A percentile compares a stretch with the other conserved stretches of the same genome.
Conservation (phyloP, 2,888 invertebrate genomes). For the Noctua pronuba region DNA sequence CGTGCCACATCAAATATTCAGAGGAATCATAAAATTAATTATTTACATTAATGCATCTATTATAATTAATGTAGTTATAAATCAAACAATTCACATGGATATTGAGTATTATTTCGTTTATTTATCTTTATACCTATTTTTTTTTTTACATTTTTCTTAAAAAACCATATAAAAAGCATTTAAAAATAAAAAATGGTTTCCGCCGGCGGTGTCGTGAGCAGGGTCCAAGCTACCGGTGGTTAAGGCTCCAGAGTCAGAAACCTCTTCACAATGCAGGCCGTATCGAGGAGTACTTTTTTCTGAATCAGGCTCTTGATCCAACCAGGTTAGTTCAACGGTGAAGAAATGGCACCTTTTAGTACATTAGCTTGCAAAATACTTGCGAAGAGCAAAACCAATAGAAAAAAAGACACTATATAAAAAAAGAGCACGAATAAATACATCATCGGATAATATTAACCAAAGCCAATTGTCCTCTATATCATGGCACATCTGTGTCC, state of each 20-base stretch:
- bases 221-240: too few relatives aligned
- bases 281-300: too few relatives aligned
- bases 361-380: neutral
- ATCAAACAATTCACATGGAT: too few relatives aligned
- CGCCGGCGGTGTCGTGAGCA: too few relatives aligned
- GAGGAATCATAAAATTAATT: slow-evolving; percentile 26
- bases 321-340: neutral
- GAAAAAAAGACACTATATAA: neutral
- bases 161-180: too few relatives aligned
- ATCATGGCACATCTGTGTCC: slow-evolving; percentile 43
- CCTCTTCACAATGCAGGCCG: too few relatives aligned
- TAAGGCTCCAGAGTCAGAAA: too few relatives aligned
- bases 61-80: slow-evolving; percentile 5
- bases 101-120: too few relatives aligned
- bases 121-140: too few relatives aligned
- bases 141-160: too few relatives aligned
- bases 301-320: too few relatives aligned
- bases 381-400: neutral
- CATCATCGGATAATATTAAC: neutral
- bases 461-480: neutral
- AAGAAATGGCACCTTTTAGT: neutral
- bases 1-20: slow-evolving; percentile 45
- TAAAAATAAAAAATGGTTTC: too few relatives aligned
- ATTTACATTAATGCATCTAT: slow-evolving; percentile 13
- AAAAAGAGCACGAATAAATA: neutral